phyloP scores from a whole-genome alignment of 1,140 invertebrate genomes.

The Cydia fagiglandana region DNA sequence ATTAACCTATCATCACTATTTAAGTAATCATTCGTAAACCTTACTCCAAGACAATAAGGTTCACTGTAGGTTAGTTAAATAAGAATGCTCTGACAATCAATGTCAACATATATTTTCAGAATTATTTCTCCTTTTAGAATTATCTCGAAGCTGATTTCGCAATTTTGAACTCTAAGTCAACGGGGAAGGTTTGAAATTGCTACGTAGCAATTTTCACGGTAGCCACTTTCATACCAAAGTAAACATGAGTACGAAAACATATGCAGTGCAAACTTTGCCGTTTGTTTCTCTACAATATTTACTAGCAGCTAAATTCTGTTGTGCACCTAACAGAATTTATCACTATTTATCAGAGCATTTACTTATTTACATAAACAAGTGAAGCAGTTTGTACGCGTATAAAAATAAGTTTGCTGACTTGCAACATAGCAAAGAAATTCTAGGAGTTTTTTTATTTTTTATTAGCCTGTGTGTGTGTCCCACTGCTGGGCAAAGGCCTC shows the following conservation, averaged over 20 bases:
- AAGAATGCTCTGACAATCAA: not conserved
- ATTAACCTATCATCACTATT: too few relatives aligned
- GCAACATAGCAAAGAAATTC: not conserved
- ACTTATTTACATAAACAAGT: not conserved
- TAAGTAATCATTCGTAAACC: not conserved
- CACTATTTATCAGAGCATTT: not conserved
- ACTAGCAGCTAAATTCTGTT: not conserved
- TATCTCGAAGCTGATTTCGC: too few relatives aligned
- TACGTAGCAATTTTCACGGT: not conserved
- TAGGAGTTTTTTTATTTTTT: too few relatives aligned
- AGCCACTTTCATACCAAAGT: not conserved
- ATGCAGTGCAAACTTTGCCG: conserved; percentile 15
- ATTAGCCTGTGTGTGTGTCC: too few relatives aligned
- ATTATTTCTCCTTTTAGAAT: not conserved
- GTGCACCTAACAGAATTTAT: not conserved
- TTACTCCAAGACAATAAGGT: too few relatives aligned
- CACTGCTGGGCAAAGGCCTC: too few relatives aligned
- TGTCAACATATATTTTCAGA: not conserved
- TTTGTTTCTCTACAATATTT: not conserved
- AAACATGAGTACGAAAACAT: conserved; percentile 15
- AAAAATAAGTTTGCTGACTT: not conserved
- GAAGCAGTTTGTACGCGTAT: not conserved
- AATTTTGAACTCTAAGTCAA: not conserved
- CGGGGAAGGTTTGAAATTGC: not conserved
- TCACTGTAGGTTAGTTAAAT: too few relatives aligned